phyloP scores from a whole-genome alignment of 2,797 vertebrate species.

The Peromyscus attwateri region DNA sequence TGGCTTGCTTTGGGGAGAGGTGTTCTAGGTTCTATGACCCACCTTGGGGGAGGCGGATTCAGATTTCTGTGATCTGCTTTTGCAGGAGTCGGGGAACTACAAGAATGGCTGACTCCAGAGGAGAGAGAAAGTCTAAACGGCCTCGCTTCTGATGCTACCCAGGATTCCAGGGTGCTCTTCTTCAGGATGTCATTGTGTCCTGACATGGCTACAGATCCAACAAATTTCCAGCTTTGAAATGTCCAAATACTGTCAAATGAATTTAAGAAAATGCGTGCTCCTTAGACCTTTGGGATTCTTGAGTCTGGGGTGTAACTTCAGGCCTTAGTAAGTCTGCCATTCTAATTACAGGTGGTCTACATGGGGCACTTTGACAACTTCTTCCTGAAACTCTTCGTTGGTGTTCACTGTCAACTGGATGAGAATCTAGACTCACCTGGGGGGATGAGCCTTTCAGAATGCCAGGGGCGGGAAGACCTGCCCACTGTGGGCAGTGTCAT shows the following conservation, averaged over 20 bases:
- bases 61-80: not conserved
- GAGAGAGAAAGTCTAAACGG: not conserved
- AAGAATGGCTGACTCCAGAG: not conserved
- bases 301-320: not conserved
- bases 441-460: not conserved
- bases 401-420: not conserved
- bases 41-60: not conserved
- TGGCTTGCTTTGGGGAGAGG: not conserved
- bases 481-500: not conserved
- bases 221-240: slow-evolving; percentile 33
- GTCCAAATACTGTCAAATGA: not conserved
- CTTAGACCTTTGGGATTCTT: slow-evolving; percentile 22
- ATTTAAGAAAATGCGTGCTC: not conserved
- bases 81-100: not conserved
- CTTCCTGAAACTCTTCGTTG: not conserved
- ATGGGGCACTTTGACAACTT: not conserved
- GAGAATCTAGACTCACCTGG: not conserved
- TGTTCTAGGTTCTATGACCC: not conserved
- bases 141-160: not conserved
- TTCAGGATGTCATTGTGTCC: not conserved
- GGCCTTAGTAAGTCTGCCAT: slow-evolving; percentile 24
- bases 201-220: not conserved
- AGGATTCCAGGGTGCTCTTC: not conserved
- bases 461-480: not conserved
- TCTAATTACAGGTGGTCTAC: not conserved